These are phyloP conservation scores for Prietella phreatophila DNA, from an alignment of 2,113 vertebrate species.

Conservation along the genomic window DNA sequence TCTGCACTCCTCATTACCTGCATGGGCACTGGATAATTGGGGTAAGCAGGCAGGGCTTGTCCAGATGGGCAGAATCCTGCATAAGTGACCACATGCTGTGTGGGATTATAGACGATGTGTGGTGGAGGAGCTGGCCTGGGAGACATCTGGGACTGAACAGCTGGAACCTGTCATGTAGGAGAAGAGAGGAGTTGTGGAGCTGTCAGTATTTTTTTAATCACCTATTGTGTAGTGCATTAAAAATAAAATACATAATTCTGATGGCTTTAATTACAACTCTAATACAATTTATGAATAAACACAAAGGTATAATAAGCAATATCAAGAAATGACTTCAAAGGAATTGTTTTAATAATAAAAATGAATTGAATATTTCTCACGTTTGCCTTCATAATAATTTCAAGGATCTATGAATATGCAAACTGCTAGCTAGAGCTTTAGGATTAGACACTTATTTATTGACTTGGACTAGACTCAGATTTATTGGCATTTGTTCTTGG, in stretches of 20 bases:
- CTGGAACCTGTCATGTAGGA: constrained; percentile 71
- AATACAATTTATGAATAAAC: neutral
- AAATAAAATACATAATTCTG: neutral
- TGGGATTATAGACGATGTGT: constrained; percentile 87
- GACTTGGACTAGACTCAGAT: neutral
- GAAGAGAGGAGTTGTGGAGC: neutral
- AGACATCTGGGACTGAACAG: constrained; percentile 66
- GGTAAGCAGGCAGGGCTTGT: constrained; percentile 76
- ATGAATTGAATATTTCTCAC: neutral
- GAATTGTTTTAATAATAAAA: too few relatives aligned
- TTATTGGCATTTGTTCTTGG: neutral
- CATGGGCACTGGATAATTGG: constrained; percentile 81
- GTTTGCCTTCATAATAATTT: neutral
- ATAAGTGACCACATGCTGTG: constrained; percentile 85
- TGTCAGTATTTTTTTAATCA: neutral
- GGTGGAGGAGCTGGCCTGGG: constrained; percentile 74
- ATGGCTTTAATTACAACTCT: neutral
- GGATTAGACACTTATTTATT: too few relatives aligned
- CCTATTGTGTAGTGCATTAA: too few relatives aligned
- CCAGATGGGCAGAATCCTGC: constrained; percentile 77
- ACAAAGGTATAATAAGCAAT: too few relatives aligned
- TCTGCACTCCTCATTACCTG: constrained; percentile 74
- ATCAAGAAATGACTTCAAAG: neutral
- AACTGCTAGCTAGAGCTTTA: neutral
- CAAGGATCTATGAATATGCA: neutral